phyloP scores from a whole-genome alignment of 1,140 invertebrate species.

The Orussus abietinus region DNA sequence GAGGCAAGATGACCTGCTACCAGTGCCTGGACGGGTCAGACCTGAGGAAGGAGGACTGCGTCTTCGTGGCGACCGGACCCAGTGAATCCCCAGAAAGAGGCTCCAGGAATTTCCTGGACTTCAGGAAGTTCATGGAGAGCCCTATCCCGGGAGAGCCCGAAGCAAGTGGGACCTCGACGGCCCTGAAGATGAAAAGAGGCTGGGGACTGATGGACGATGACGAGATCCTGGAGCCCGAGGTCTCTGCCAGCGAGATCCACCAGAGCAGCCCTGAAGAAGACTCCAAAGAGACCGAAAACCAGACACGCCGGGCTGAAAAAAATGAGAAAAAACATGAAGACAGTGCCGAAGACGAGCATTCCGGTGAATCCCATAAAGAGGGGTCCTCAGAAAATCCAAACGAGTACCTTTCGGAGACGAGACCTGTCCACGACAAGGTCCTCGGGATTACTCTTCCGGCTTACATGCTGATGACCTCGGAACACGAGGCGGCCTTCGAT shows the following conservation, averaged over 20 bases:
- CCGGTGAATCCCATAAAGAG: constrained; percentile 20
- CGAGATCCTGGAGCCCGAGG: constrained; percentile 17
- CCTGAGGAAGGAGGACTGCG: constrained; percentile 69
- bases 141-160: too few relatives aligned
- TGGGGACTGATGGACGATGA: constrained; percentile 14
- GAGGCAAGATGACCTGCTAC: constrained; percentile 72
- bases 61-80: constrained; percentile 62
- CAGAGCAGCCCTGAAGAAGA: constrained; percentile 8
- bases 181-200: constrained; percentile 18
- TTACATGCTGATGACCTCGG: constrained; percentile 65
- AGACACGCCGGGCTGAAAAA: constrained; percentile 8
- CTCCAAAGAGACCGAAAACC: constrained; percentile 9
- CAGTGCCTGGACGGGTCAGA: constrained; percentile 64
- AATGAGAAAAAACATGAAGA: constrained; percentile 17
- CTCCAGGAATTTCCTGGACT: constrained; percentile 12
- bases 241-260: constrained; percentile 22
- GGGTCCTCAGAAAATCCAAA: constrained; percentile 44
- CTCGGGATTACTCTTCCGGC: constrained; percentile 62
- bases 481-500: constrained; percentile 65
- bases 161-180: background rate
- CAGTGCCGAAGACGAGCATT: constrained; percentile 17
- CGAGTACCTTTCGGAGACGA: constrained; percentile 59
- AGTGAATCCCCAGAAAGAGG: constrained; percentile 18
- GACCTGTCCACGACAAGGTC: constrained; percentile 59
- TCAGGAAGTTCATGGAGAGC: constrained; percentile 17